These are phyloP conservation scores for Hydrophis major DNA, from an alignment of 2,797 vertebrate genomes.

Conservation along the genomic window DNA sequence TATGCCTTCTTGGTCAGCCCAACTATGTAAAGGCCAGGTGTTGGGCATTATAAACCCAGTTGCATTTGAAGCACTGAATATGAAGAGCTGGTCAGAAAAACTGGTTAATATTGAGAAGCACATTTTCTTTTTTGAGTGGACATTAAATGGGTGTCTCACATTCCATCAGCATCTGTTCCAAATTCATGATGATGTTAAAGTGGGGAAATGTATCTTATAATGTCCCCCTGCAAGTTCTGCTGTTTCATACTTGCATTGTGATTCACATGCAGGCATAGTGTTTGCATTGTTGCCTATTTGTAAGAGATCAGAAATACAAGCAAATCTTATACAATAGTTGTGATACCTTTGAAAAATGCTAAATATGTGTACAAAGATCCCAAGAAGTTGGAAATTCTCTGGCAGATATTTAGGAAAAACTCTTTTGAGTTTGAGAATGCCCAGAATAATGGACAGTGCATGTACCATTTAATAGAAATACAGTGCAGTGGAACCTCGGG, in stretches of 20 bases:
- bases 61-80: not conserved
- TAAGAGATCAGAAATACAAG: not conserved
- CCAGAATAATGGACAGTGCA: not conserved
- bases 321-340: not conserved
- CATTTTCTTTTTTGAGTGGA: not conserved
- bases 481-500: not conserved
- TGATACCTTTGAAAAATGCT: not conserved
- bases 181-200: not conserved
- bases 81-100: not conserved
- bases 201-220: not conserved
- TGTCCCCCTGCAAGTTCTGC: not conserved
- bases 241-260: not conserved
- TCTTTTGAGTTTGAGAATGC: not conserved
- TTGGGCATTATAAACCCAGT: not conserved
- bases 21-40: not conserved
- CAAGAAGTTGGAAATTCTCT: not conserved
- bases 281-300: not conserved
- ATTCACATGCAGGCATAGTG: not conserved
- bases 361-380: not conserved
- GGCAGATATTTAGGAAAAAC: not conserved
- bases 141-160: not conserved
- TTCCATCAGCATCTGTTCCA: not conserved
- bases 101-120: not conserved
- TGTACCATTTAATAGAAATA: no score
- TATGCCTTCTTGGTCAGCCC: not conserved